Percentiles rank a stretch among this genome's conserved stretches.
phyloP scores from a whole-genome alignment of 1,140 invertebrate species.

The Euura saliciscinereae region DNA sequence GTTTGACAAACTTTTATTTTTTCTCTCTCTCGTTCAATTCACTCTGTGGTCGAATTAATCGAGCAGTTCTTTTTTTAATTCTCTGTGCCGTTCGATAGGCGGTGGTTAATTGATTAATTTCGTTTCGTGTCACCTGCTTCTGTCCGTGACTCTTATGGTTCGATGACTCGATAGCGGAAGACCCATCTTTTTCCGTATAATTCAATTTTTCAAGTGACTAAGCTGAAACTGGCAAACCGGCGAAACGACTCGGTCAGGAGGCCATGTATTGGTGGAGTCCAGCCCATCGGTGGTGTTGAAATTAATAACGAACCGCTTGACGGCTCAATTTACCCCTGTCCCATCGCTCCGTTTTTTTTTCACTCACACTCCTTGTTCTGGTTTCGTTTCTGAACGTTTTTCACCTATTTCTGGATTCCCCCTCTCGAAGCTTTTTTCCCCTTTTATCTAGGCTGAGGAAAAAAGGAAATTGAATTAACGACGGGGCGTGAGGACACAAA shows the following conservation, averaged over 20 bases:
- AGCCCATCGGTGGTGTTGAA: not conserved
- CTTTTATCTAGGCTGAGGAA: constrained; percentile 12
- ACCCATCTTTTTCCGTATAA: constrained; percentile 19
- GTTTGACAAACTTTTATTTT: too few relatives aligned
- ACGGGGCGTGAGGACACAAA: too few relatives aligned
- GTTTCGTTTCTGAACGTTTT: constrained; percentile 2
- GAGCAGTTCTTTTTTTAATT: too few relatives aligned
- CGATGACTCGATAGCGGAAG: constrained; percentile 6
- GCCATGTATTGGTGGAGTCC: constrained; percentile 4
- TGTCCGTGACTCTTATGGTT: not conserved
- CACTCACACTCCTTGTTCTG: constrained; percentile 4
- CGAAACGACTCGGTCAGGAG: constrained; percentile 13
- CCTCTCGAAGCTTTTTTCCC: constrained; percentile 15
- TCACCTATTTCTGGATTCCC: constrained; percentile 16
- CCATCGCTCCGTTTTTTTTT: constrained; percentile 9
- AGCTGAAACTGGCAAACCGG: constrained; percentile 18
- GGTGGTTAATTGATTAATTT: constrained; percentile 5
- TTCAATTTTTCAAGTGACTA: constrained; percentile 41
- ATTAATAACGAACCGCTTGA: constrained; percentile 14
- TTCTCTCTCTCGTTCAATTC: too few relatives aligned
- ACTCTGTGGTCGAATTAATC: too few relatives aligned
- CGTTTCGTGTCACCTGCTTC: not conserved
- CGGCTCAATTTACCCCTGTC: constrained; percentile 14
- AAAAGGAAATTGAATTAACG: not conserved
- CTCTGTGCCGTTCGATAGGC: not conserved